A percentile compares a stretch with the other conserved stretches of the same genome.
phyloP scores from a whole-genome alignment of 1,140 invertebrate genomes.

The Drosophila kanapiae region DNA sequence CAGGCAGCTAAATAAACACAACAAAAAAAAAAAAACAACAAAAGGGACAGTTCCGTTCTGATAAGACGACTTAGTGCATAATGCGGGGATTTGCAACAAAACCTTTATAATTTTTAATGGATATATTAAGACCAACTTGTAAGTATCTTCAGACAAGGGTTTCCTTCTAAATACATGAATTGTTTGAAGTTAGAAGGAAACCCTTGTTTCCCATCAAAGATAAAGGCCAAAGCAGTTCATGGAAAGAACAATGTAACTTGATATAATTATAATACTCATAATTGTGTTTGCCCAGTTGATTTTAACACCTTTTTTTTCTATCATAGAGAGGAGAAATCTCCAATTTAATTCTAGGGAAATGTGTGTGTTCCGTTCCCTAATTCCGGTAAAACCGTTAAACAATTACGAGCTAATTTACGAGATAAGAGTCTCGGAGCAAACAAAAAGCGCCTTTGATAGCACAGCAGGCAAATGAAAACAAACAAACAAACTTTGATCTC shows the following conservation, averaged over 20 bases:
- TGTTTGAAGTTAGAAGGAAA: not conserved
- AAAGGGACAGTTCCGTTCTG: not conserved
- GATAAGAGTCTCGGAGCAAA: slow-evolving; percentile 32
- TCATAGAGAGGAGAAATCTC: slow-evolving; percentile 1
- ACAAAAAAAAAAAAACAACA: too few species aligned
- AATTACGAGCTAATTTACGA: slow-evolving; percentile 44
- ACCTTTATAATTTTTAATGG: not conserved
- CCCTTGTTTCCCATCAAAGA: not conserved
- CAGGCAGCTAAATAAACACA: too few species aligned
- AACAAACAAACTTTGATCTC: slow-evolving; percentile 52
- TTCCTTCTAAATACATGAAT: too few species aligned
- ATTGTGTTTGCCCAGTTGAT: slow-evolving; percentile 2
- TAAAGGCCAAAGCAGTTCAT: not conserved
- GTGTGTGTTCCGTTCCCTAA: slow-evolving; percentile 38
- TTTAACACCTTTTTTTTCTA: slow-evolving; percentile 15
- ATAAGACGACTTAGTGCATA: not conserved
- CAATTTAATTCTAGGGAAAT: slow-evolving; percentile 12
- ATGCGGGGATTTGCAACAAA: not conserved
- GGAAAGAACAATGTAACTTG: not conserved
- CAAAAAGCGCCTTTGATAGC: slow-evolving; percentile 35
- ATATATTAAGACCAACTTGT: not conserved
- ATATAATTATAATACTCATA: not conserved
- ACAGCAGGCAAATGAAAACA: slow-evolving; percentile 27
- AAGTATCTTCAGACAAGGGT: too few species aligned
- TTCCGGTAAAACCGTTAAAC: slow-evolving; percentile 41